Conservation (phyloP, 2,888 invertebrate species). For the Zaprionus obscuricornis region DNA sequence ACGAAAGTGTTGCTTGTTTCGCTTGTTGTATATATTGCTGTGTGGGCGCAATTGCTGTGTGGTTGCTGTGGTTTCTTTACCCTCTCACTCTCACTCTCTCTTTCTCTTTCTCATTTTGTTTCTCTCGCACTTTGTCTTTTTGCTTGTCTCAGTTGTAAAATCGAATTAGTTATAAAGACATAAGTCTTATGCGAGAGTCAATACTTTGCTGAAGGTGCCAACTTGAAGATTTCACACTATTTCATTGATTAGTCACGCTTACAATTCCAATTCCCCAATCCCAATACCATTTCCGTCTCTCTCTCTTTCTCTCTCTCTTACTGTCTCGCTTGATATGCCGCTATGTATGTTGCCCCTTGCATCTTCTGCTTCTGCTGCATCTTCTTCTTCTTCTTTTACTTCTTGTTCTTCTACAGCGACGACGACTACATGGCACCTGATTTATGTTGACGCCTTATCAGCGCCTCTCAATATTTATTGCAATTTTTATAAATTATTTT, state of each 20-base stretch:
- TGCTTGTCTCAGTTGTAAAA: too few species aligned
- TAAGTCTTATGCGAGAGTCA: constrained; percentile 29
- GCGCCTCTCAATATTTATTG: constrained; percentile 83
- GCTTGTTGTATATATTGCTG: constrained; percentile 27
- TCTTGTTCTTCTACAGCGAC: constrained; percentile 4
- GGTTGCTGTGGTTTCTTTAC: constrained; percentile 9
- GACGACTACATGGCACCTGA: constrained; percentile 70
- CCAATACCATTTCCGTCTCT: constrained; percentile 15
- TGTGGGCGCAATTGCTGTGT: too few species aligned
- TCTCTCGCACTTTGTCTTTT: too few species aligned
- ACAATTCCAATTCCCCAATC: constrained; percentile 12
- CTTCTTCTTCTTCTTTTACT: not conserved
- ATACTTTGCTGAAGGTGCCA: constrained; percentile 34
- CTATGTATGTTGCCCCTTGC: constrained; percentile 17
- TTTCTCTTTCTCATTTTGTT: not conserved
- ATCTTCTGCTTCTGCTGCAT: not conserved
- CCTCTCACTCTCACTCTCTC: too few species aligned
- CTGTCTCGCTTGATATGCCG: constrained; percentile 25
- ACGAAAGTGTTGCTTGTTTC: constrained; percentile 50
- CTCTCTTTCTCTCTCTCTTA: constrained; percentile 1
- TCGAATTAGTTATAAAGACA: constrained; percentile 54
- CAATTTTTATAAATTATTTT: constrained; percentile 80
- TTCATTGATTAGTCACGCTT: constrained; percentile 79
- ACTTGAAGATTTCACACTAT: constrained; percentile 74
- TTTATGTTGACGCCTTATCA: constrained; percentile 84